Base-by-base conservation (phyloP, 2,113 vertebrate species). In the Actinemys pallida region DNA sequence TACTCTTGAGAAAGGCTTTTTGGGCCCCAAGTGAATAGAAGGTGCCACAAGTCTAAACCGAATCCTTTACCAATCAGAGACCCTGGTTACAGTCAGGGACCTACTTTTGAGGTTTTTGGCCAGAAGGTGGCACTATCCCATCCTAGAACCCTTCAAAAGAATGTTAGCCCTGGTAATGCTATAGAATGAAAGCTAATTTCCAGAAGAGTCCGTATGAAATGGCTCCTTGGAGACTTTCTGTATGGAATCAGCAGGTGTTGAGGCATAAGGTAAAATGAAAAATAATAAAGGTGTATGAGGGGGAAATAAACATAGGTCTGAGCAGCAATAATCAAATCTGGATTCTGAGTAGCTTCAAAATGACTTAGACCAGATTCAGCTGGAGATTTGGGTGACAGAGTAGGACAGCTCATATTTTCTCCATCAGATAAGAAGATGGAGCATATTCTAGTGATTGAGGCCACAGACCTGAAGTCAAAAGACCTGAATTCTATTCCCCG, bases 21-120 rank as follows among this genome's bases (percentile, higher is more conserved):
- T 85, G 35, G 53, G 39, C 80, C 35, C 19, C 85, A 56, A 57
- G 31, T 85, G 86, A 88, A 92, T 53, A 83, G 1, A 1, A n/a
- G 69, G 19, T 50, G 3, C 22, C 92, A 81, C 2, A 83, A 5
- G 39, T 89, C 42, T 86, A 84, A 93, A 95, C 86, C 31, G 87
- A 90, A 62, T 6, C 2, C 2, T 49, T 75, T 85, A 25, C 31
- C 12, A 72, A 1, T 1, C 1, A 24, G 1, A 1, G 1, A 11
- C 80, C 82, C 20, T 1, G 1, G 9, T 22, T 80, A 50, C 1
- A 0, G 0, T 12, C 29, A 5, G 17, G 24, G n/a, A 54, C 1
- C 0, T 27, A 9, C 10, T 69, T 86, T 75, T 82, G 19, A 81
- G 50, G 45, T 13, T 92, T 85, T 87, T 50, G 8, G 0, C 47